These are phyloP conservation scores for Bradypodion ventrale DNA, from an alignment of 2,797 vertebrate species.

Conservation along the genomic window DNA sequence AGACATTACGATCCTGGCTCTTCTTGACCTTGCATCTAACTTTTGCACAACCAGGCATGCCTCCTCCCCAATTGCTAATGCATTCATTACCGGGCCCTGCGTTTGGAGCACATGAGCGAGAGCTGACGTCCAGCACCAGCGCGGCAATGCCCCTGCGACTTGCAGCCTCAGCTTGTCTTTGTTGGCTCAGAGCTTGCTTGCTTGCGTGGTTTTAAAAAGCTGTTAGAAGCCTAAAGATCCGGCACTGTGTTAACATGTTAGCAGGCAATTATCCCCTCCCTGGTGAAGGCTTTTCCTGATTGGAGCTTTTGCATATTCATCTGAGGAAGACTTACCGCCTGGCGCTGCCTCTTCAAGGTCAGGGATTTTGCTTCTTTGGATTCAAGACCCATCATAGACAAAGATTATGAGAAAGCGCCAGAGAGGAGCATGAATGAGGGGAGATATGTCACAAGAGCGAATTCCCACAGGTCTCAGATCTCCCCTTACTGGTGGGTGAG, in stretches of 20 bases:
- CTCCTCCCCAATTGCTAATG: background rate
- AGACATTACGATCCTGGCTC: too few species aligned
- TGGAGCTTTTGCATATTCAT: conserved; percentile 66
- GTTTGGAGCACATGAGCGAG: rapidly evolving
- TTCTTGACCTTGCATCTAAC: background rate
- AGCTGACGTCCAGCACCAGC: background rate
- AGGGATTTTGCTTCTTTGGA: conserved; percentile 63
- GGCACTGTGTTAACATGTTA: conserved; percentile 50
- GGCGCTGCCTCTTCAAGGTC: conserved; percentile 67
- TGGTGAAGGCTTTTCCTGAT: conserved; percentile 57
- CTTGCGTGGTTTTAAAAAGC: conserved; percentile 58
- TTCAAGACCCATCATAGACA: conserved; percentile 62
- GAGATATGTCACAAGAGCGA: background rate
- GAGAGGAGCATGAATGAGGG: background rate
- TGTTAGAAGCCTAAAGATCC: conserved; percentile 50
- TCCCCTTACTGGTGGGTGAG: conserved; percentile 17
- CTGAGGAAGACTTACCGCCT: conserved; percentile 36
- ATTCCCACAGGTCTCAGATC: conserved; percentile 27
- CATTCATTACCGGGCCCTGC: rapidly evolving
- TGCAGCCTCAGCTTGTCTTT: conserved; percentile 44
- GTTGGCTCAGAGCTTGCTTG: conserved; percentile 50
- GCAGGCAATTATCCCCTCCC: conserved; percentile 59
- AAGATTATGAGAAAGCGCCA: conserved; percentile 56
- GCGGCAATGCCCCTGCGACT: conserved; percentile 44
- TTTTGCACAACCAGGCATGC: too few species aligned